phyloP scores from a whole-genome alignment of 1,140 invertebrate species.

The Phortica variegata region DNA sequence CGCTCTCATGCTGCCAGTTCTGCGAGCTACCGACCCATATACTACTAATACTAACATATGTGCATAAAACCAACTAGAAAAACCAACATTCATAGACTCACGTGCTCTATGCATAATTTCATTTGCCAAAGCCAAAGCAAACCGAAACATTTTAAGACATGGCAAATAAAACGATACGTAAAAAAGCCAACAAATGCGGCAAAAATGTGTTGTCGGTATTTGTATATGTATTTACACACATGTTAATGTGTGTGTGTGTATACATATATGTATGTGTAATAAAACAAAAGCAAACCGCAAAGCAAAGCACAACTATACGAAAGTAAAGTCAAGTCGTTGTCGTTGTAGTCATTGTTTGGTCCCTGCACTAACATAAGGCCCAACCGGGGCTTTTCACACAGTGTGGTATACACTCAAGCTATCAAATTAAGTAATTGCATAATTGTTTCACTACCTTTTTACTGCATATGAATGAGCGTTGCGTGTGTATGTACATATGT shows the following conservation, averaged over 20 bases:
- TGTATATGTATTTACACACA: conserved; percentile 48
- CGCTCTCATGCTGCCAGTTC: no score
- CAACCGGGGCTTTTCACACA: not conserved
- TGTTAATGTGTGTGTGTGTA: conserved; percentile 18
- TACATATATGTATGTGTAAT: not conserved
- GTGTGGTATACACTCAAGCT: conserved; percentile 33
- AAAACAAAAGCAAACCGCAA: conserved; percentile 22
- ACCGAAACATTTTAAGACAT: not conserved
- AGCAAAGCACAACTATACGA: conserved; percentile 21
- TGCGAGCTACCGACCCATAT: no score
- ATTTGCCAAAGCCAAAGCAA: no score
- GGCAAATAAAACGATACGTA: conserved; percentile 1
- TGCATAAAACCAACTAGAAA: no score
- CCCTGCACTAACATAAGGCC: conserved; percentile 6
- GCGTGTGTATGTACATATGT: no score
- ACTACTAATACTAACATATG: no score
- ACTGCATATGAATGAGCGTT: conserved; percentile 35
- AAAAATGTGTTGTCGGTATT: conserved; percentile 35
- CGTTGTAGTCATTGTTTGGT: no score
- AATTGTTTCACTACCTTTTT: conserved; percentile 54
- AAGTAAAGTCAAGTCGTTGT: no score
- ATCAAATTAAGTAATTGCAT: conserved; percentile 55
- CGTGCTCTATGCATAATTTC: no score
- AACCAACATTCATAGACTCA: no score
- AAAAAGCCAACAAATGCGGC: conserved; percentile 28